Percentiles rank a stretch among this genome's conserved stretches.
Evolutionary conservation across 2,797 vertebrate species (phyloP).

Genomic region (Cirrhinus mrigala): DNA sequence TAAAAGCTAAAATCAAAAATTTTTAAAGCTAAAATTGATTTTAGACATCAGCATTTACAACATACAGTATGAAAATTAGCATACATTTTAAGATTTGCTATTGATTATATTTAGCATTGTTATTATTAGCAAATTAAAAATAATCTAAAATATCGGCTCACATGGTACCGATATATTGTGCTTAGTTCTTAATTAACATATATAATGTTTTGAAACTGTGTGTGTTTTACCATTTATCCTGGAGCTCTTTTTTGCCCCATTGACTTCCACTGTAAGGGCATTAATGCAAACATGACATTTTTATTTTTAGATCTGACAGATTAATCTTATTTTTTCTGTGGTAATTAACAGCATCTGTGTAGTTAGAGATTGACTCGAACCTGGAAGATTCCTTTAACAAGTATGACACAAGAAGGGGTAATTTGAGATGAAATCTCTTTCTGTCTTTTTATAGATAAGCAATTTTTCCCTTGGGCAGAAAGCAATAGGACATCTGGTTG

Average conservation of each 20-base stretch:
- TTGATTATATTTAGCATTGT: background rate
- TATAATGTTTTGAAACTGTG: background rate
- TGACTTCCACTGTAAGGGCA: background rate
- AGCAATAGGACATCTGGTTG: constrained; percentile 34
- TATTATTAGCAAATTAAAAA: background rate
- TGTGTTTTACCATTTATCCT: background rate
- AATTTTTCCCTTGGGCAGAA: constrained; percentile 18
- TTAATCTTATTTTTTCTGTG: background rate
- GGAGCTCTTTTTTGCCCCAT: background rate
- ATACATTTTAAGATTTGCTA: background rate
- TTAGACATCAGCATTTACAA: background rate
- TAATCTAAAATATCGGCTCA: background rate
- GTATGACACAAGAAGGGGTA: constrained; percentile 8
- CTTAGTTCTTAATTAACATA: background rate
- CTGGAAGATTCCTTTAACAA: constrained; percentile 21
- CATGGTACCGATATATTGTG: background rate
- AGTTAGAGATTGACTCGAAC: constrained; percentile 16
- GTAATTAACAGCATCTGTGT: constrained; percentile 4
- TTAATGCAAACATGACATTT: background rate
- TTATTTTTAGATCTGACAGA: background rate
- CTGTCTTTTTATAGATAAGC: constrained; percentile 41
- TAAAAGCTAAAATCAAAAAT: background rate
- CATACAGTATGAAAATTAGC: background rate
- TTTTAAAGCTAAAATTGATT: background rate
- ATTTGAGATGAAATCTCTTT: constrained; percentile 29